Evolutionary conservation across 2,113 vertebrate species (phyloP).

Genomic region (Mobula birostris): DNA sequence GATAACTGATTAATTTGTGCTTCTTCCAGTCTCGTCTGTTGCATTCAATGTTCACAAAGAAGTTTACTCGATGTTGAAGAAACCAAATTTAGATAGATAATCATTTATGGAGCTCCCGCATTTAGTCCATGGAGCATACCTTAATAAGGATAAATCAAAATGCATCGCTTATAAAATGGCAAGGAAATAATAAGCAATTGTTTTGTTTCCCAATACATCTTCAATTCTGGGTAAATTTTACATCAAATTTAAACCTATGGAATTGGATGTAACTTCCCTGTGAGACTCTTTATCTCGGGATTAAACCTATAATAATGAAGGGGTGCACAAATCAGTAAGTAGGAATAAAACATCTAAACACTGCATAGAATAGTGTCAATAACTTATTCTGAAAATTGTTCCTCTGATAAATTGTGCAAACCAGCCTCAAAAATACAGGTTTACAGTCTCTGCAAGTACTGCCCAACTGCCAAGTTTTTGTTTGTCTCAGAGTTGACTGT

Average conservation of each 20-base stretch:
- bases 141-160: neutral
- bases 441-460: neutral
- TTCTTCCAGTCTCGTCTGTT: too few relatives aligned
- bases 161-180: neutral
- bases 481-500: neutral
- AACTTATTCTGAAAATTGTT: neutral
- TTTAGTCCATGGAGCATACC: too few relatives aligned
- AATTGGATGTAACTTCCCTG: neutral
- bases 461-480: neutral
- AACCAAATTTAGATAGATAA: too few relatives aligned
- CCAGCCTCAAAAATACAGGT: neutral
- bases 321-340: neutral
- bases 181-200: neutral
- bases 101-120: too few relatives aligned
- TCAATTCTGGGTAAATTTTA: neutral
- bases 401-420: neutral
- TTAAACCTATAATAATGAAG: neutral
- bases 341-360: neutral
- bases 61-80: too few relatives aligned
- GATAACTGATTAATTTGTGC: too few relatives aligned
- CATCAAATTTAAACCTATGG: neutral
- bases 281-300: neutral
- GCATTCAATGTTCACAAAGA: too few relatives aligned
- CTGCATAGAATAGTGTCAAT: neutral
- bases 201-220: neutral